A percentile compares a stretch with the other conserved stretches of the same genome.
These are phyloP conservation scores for Drosophila rufa DNA, from an alignment of 1,140 invertebrate genomes.

Conservation along the genomic window DNA sequence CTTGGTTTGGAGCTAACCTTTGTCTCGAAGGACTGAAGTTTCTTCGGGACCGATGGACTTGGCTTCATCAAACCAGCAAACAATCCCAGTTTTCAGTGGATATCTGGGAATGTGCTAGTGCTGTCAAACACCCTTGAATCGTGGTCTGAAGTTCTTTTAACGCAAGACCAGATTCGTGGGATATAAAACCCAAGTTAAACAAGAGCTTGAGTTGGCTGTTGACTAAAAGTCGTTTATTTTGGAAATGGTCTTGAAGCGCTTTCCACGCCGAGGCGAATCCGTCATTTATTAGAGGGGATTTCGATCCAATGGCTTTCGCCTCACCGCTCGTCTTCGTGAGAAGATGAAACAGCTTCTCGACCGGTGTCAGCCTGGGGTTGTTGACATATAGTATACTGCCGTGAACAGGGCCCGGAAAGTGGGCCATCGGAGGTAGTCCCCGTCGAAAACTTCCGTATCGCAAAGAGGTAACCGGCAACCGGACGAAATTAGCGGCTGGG, in stretches of 20 bases:
- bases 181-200: neutral
- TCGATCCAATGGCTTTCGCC: neutral
- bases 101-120: neutral
- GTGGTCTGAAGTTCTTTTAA: neutral
- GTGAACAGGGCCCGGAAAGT: too few relatives aligned
- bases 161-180: too few relatives aligned
- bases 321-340: neutral
- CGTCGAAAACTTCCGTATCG: too few relatives aligned
- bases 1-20: too few relatives aligned
- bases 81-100: too few relatives aligned
- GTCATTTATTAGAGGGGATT: too few relatives aligned
- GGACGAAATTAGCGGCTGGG: too few relatives aligned
- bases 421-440: too few relatives aligned
- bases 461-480: neutral
- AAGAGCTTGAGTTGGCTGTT: neutral
- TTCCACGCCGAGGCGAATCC: neutral
- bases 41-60: too few relatives aligned
- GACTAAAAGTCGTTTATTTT: neutral
- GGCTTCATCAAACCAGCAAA: too few relatives aligned
- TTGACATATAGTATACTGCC: neutral
- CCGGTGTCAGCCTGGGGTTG: neutral
- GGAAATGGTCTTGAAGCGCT: neutral
- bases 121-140: too few relatives aligned
- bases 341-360: neutral
- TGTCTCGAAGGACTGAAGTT: too few relatives aligned